These are phyloP conservation scores for Thamnophis sirtalis DNA, from an alignment of 2,113 vertebrate species.

Conservation along the genomic window DNA sequence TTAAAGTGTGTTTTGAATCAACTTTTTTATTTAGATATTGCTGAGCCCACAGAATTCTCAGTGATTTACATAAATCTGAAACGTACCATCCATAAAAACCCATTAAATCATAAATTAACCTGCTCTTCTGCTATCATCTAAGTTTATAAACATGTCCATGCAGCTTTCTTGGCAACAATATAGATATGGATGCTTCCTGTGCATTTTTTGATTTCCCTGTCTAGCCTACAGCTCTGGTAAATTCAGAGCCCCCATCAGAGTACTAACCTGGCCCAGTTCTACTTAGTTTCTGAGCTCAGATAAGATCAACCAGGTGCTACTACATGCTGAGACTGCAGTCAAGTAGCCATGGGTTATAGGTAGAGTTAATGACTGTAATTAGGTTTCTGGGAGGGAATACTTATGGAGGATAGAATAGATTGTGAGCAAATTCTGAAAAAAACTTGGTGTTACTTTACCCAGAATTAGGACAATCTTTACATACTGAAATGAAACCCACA, in stretches of 20 bases:
- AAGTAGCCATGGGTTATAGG: neutral
- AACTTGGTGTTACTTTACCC: neutral
- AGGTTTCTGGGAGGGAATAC: neutral
- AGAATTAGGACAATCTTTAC: neutral
- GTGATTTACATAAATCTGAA: neutral
- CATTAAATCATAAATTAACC: neutral
- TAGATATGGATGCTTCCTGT: neutral
- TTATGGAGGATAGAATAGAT: neutral
- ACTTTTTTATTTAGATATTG: neutral
- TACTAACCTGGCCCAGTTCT: neutral
- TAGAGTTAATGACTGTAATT: neutral
- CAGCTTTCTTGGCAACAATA: neutral
- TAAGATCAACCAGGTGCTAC: neutral
- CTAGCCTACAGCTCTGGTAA: neutral
- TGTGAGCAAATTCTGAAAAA: neutral
- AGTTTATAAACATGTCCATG: neutral
- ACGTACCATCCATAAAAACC: neutral
- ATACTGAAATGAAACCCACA: neutral
- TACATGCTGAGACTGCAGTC: neutral
- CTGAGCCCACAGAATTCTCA: neutral
- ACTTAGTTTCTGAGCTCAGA: neutral
- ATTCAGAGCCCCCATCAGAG: neutral
- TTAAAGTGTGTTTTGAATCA: neutral
- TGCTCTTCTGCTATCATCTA: neutral
- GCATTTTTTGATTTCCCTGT: neutral